phyloP scores from a whole-genome alignment of 1,140 invertebrate genomes.

The Penaeus indicus region DNA sequence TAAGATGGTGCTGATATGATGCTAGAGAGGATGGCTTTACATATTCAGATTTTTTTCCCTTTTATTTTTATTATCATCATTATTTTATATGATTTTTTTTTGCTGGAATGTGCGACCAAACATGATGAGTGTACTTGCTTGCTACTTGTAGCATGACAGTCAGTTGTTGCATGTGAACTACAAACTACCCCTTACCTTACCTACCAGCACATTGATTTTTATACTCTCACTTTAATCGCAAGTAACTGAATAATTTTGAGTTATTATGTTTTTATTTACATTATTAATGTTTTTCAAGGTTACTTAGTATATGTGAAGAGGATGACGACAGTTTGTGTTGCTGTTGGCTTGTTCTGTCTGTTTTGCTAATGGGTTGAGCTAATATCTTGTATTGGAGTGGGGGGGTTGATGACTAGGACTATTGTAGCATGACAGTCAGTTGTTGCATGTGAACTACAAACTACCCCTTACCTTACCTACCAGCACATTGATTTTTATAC shows the following conservation, averaged over 20 bases:
- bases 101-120: neutral
- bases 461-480: constrained; percentile 51
- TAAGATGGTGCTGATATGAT: too few relatives aligned
- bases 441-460: constrained; percentile 56
- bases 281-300: too few relatives aligned
- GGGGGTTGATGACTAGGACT: too few relatives aligned
- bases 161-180: constrained; percentile 54
- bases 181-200: constrained; percentile 51
- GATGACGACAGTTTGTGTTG: too few relatives aligned
- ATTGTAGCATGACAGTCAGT: constrained; percentile 39
- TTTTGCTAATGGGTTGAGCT: too few relatives aligned
- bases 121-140: neutral
- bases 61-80: neutral
- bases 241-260: too few relatives aligned
- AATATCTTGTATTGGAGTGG: too few relatives aligned
- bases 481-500: constrained; percentile 29
- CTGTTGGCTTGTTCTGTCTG: too few relatives aligned
- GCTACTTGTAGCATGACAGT: constrained; percentile 27
- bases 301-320: too few relatives aligned
- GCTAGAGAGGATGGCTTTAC: too few relatives aligned
- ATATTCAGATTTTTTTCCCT: neutral
- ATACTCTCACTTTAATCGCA: constrained; percentile 17
- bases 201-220: constrained; percentile 39
- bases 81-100: neutral
- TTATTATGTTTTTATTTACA: too few relatives aligned